These are phyloP conservation scores for Melinaea marsaeus DNA, from an alignment of 2,888 invertebrate species.

Conservation along the genomic window DNA sequence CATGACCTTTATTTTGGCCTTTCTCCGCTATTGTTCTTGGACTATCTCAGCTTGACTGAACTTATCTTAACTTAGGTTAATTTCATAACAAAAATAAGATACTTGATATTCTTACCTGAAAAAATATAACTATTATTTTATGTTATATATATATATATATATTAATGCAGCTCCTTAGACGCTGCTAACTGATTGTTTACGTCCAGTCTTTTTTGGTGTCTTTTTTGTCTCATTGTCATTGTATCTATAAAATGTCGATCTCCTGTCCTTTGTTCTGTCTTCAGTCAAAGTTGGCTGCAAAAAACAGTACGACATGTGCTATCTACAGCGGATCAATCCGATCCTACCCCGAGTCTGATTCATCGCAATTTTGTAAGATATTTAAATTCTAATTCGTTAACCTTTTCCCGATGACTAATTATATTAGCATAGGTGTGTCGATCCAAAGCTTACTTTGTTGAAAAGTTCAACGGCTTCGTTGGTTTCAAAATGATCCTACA, in stretches of 20 bases:
- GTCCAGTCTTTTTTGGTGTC: neutral
- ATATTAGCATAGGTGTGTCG: conserved; percentile 43
- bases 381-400: conserved; percentile 53
- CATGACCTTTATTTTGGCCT: conserved; percentile 70
- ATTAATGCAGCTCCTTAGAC: too few species aligned
- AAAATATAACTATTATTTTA: too few species aligned
- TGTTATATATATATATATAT: too few species aligned
- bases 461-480: conserved; percentile 37
- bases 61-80: conserved; percentile 55
- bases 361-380: conserved; percentile 36
- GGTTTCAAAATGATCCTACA: conserved; percentile 42
- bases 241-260: conserved; percentile 30
- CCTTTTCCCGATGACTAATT: conserved; percentile 57
- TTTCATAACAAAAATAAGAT: conserved; percentile 25
- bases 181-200: too few species aligned
- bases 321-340: conserved; percentile 55
- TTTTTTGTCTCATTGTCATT: conserved; percentile 29
- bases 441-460: conserved; percentile 14
- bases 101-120: neutral
- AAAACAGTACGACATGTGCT: conserved; percentile 47
- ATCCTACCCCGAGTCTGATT: conserved; percentile 53
- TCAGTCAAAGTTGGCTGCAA: conserved; percentile 27
- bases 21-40: conserved; percentile 59
- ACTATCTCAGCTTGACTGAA: conserved; percentile 35
- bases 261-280: conserved; percentile 32